A percentile compares a stretch with the other conserved stretches of the same genome.
These are phyloP conservation scores for Heliothis virescens DNA, from an alignment of 1,140 invertebrate species.

Conservation along the genomic window DNA sequence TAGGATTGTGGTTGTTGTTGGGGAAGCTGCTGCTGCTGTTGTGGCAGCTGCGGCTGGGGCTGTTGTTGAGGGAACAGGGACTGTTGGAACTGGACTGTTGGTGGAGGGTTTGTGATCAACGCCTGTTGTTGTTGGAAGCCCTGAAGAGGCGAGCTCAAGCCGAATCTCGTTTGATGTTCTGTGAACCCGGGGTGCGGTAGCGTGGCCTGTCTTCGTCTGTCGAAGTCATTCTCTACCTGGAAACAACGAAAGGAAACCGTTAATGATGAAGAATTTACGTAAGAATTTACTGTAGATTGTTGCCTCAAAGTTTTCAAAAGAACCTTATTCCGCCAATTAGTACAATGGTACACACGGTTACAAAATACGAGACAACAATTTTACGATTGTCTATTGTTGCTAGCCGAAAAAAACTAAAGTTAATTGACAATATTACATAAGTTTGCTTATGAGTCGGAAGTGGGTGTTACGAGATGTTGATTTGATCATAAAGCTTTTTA, in stretches of 20 bases:
- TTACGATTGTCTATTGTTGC: constrained; percentile 18
- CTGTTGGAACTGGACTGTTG: constrained; percentile 73
- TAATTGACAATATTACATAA: constrained; percentile 30
- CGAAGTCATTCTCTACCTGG: constrained; percentile 84
- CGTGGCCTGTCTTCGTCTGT: constrained; percentile 75
- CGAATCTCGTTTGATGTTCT: constrained; percentile 82
- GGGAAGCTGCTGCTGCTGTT: constrained; percentile 67
- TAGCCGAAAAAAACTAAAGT: constrained; percentile 13
- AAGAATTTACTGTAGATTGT: neutral
- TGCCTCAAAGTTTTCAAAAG: neutral
- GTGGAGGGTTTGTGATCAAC: constrained; percentile 64
- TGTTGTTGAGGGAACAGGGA: constrained; percentile 69
- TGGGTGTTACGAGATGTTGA: constrained; percentile 50
- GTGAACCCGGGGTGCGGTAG: constrained; percentile 74
- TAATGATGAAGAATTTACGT: neutral
- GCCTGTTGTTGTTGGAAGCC: constrained; percentile 70
- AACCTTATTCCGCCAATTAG: constrained; percentile 2
- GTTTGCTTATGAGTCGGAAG: constrained; percentile 27
- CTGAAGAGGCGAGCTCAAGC: constrained; percentile 73
- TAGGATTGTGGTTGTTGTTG: constrained; percentile 51
- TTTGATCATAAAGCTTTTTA: neutral
- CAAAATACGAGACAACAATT: neutral
- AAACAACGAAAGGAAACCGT: constrained; percentile 22
- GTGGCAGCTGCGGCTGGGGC: constrained; percentile 70
- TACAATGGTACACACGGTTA: neutral